Evolutionary conservation across 1,140 invertebrate species (phyloP), one percentile per base, ranked within the genome.

Genomic region (Sarcophaga peregrina): DNA sequence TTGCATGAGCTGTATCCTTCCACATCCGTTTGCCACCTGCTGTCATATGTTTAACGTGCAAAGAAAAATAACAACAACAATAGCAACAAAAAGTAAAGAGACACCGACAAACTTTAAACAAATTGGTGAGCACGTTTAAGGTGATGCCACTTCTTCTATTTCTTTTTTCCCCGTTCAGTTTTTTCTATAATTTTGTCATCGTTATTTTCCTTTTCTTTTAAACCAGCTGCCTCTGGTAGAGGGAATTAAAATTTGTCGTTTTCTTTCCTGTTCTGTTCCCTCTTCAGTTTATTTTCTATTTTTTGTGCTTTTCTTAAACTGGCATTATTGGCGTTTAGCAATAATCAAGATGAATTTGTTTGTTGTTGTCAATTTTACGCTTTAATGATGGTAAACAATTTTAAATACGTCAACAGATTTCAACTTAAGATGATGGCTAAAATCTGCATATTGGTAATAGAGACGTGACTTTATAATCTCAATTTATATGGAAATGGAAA

Each of bases 321-420:
- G 74, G 0, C 47, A 78, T 78, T 20, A 78, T 80, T 84, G 83
- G 68, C 85, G 85, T 85, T 85, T 85, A 84, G 83, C 82, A 84
- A 82, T 86, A 86, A 85, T 86, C 84, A 85, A 86, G 84, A 86
- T 86, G 84, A 85, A 86, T 86, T 86, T 86, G 84, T 86, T 85
- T 82, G 83, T 85, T 82, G 83, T 83, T 86, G 85, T 84, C 84
- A 86, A 86, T 85, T 86, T 86, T 85, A 84, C 85, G 85, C 84
- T 86, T 84, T 85, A 85, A 85, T 85, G 85, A 82, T 73, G 80
- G 83, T 83, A 84, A 85, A 84, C 83, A 83, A 82, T 83, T 82
- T 83, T 73, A 83, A 78, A 50, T n/a, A 78, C 50, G 75, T 78
- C 75, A 78, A 52, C 75, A 76, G 75, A 13, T 78, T 48, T 50